Percentiles rank a stretch among this genome's conserved stretches.
Conservation (phyloP, 2,888 invertebrate genomes). For the Pocota personata region DNA sequence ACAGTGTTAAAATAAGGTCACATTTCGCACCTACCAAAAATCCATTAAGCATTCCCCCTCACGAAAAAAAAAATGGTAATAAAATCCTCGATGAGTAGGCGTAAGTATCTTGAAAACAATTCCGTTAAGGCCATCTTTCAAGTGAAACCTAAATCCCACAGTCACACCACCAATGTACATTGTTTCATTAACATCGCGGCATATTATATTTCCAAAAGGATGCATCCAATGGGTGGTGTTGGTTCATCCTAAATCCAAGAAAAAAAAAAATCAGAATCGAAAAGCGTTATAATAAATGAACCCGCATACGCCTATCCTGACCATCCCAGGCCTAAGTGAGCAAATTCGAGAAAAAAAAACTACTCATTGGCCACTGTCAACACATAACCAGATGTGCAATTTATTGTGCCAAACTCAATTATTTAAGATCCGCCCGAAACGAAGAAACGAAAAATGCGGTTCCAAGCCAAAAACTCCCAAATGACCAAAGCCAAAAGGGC, state of each 20-base stretch:
- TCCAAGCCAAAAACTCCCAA: neutral
- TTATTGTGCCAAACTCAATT: conserved; percentile 83
- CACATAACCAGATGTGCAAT: conserved; percentile 82
- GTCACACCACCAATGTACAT: conserved; percentile 33
- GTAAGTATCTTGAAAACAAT: conserved; percentile 35
- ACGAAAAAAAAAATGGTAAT: neutral
- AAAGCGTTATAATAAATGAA: conserved; percentile 70
- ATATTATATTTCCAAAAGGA: conserved; percentile 66
- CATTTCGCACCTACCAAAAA: conserved; percentile 26
- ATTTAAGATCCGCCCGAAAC: conserved; percentile 76
- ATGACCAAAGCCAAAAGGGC: conserved; percentile 42
- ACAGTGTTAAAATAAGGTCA: neutral
- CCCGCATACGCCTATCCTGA: conserved; percentile 64
- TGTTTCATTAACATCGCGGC: conserved; percentile 59
- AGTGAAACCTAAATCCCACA: conserved; percentile 40
- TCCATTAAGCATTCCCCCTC: neutral
- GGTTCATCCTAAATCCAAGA: neutral
- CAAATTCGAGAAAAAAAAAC: conserved; percentile 64
- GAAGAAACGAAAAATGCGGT: conserved; percentile 32
- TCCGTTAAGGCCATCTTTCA: conserved; percentile 55
- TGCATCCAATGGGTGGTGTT: conserved; percentile 65
- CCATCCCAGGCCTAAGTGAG: conserved; percentile 49
- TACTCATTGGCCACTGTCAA: conserved; percentile 75
- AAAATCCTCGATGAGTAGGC: conserved; percentile 42
- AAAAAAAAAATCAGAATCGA: conserved; percentile 29